Evolutionary conservation across 2,113 vertebrate genomes (phyloP).

Genomic region (Boulengeromyrus knoepffleri): DNA sequence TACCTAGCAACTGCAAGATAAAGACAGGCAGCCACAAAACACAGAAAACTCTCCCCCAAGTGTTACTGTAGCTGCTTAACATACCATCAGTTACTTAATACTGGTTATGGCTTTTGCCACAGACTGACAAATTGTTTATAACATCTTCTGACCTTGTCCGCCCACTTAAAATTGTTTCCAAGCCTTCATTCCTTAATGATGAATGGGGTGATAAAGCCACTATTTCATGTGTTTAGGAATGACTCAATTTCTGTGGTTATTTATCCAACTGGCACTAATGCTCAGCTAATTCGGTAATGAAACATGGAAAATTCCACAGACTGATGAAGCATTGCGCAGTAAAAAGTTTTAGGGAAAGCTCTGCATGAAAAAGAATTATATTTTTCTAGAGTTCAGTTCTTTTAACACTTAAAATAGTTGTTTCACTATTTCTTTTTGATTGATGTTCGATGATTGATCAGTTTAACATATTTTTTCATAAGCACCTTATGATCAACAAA

Average conservation of each 20-base stretch:
- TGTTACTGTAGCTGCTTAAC: neutral
- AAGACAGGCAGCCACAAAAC: neutral
- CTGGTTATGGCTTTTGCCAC: neutral
- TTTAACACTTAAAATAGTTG: neutral
- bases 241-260: neutral
- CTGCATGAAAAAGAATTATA: neutral
- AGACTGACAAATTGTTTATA: neutral
- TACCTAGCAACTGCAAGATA: neutral
- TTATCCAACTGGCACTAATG: neutral
- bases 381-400: neutral
- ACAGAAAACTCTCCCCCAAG: neutral
- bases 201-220: neutral
- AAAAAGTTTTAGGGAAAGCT: neutral
- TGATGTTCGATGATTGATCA: neutral
- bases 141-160: neutral
- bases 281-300: neutral
- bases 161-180: neutral
- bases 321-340: neutral
- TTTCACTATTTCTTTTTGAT: neutral
- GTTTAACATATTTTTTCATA: neutral
- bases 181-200: neutral
- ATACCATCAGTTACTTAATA: neutral
- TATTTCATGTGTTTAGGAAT: neutral
- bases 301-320: neutral
- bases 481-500: neutral